Conservation (phyloP, 2,113 vertebrate species). For the Rhombomys opimus region DNA sequence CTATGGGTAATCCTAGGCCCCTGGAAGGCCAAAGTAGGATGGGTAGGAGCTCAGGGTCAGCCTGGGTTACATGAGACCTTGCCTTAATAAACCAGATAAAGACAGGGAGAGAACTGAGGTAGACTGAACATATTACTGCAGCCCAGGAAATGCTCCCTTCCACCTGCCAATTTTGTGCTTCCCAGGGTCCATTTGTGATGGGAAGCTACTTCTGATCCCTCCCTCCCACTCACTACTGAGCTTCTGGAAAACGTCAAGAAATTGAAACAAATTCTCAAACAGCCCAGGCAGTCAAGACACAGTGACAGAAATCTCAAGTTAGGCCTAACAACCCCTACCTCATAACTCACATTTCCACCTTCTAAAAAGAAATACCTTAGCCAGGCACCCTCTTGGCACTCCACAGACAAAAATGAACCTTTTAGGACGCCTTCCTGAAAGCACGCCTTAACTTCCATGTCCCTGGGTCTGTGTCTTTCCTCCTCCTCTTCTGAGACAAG, state of each 20-base stretch:
- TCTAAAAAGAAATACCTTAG: background rate
- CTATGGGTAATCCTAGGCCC: background rate
- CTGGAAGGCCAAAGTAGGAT: background rate
- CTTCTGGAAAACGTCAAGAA: conserved; percentile 37
- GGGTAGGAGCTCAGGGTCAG: background rate
- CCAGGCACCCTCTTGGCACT: background rate
- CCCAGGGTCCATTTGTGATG: background rate
- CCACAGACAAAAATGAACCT: background rate
- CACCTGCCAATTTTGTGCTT: background rate
- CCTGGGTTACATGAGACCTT: background rate
- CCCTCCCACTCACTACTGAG: background rate
- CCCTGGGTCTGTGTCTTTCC: background rate
- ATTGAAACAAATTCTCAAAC: background rate
- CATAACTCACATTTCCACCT: background rate
- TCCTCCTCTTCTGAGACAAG: background rate
- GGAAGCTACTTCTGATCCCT: background rate
- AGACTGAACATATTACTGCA: background rate
- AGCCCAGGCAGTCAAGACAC: background rate
- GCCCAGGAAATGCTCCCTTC: background rate
- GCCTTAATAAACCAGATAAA: background rate
- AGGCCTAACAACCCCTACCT: background rate
- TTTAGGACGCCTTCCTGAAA: background rate
- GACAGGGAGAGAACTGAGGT: background rate
- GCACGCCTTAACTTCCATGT: background rate
- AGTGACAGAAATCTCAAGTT: conserved; percentile 13